Evolutionary conservation across 2,797 vertebrate species (phyloP), one percentile per base, ranked within the genome.

Genomic region (Macropus fuliginosus): DNA sequence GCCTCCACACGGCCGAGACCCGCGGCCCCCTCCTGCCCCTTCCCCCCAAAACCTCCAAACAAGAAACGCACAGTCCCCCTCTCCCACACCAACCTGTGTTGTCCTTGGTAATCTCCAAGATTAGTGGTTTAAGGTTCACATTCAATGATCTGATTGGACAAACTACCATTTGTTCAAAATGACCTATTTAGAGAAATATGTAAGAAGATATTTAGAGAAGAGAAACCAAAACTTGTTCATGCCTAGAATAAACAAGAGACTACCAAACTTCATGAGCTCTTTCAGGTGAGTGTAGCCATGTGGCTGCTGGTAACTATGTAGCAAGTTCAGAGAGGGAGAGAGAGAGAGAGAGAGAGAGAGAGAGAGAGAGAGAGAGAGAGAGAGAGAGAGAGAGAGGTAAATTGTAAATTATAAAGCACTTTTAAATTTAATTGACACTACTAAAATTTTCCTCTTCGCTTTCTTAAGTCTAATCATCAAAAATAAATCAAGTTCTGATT

Each of bases 181-280:
- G 50, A 87, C 91, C 93, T 92, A 97, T 96, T 95, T 97, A 54
- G 91, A 91, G 96, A 96, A 97, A 5, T 56, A 96, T 87, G 93
- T 62, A 96, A 95, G 11, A 94, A 97, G 92, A 91, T 97, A 81
- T 96, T 55, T 24, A 93, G 74, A 94, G n/a, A 91, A 95, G 96
- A 97, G 90, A 97, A 29, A 91, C 11, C 34, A 96, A 91, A 93
- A 54, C 16, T 95, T 91, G 5, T 56, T 29, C 16, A 56, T 46
- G 56, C n/a, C 57, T 46, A 52, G n/a, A n/a, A 87, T 92, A 18
- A 91, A 31, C 40, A 55, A 31, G 29, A 55, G n/a, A 55, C 46
- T 52, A 5, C 4, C 0, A 52, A 52, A 52, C 4, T 52, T 52
- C 52, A 52, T 52, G 5, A 6, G 52, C 52, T 52, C 52, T 54